Evolutionary conservation across 2,797 vertebrate species (phyloP).

Genomic region (Yasuhikotakia modesta): DNA sequence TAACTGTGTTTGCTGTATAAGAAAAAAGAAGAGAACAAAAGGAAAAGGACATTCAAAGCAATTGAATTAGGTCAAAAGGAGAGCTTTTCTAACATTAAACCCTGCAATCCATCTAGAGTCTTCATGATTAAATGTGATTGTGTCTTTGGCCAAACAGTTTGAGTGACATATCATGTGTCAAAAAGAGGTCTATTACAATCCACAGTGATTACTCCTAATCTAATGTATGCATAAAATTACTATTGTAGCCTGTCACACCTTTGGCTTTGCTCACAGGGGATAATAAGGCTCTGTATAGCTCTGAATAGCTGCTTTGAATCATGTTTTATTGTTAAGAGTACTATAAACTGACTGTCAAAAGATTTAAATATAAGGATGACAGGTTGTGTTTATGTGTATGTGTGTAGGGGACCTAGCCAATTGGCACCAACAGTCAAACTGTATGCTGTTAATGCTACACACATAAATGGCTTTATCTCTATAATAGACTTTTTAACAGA

Average conservation of each 20-base stretch:
- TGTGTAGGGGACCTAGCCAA: not conserved
- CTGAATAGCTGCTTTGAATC: not conserved
- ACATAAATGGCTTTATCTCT: not conserved
- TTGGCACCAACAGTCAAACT: not conserved
- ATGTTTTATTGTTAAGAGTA: not conserved
- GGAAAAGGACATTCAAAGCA: not conserved
- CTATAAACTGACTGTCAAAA: not conserved
- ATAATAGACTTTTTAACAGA: not conserved
- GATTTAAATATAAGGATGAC: not conserved
- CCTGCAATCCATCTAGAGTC: slow-evolving; percentile 1
- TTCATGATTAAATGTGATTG: slow-evolving; percentile 4
- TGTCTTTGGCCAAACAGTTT: slow-evolving; percentile 8
- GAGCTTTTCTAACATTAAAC: slow-evolving; percentile 3
- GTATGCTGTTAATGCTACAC: not conserved
- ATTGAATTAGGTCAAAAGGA: not conserved
- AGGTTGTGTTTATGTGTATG: not conserved
- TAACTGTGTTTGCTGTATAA: not conserved
- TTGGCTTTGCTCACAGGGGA: not conserved
- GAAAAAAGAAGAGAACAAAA: not conserved
- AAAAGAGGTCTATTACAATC: slow-evolving; percentile 1
- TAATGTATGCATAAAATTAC: slow-evolving; percentile 1
- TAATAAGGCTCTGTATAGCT: not conserved
- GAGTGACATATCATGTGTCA: slow-evolving; percentile 10
- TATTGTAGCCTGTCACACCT: not conserved
- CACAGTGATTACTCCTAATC: slow-evolving; percentile 19